A percentile compares a stretch with the other conserved stretches of the same genome.
Conservation (phyloP, 2,888 invertebrate species). For the Heliothis peltigera region DNA sequence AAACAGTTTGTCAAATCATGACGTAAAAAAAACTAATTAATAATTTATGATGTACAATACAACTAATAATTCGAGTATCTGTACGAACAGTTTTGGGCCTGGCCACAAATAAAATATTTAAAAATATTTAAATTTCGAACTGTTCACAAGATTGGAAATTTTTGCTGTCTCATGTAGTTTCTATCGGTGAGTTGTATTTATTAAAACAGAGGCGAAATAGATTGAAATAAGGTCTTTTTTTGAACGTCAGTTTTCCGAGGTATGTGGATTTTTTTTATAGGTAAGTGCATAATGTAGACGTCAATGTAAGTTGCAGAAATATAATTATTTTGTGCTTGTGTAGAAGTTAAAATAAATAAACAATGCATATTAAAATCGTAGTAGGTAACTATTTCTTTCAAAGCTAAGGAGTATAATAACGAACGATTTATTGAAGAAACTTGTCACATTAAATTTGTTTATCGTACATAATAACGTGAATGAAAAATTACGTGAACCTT, state of each 20-base stretch:
- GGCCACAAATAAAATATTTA: conserved; percentile 30
- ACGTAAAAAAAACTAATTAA: conserved; percentile 17
- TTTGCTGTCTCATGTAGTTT: conserved; percentile 46
- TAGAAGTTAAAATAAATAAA: background rate
- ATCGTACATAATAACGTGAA: background rate
- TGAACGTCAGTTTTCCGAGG: no score
- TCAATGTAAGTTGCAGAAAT: no score
- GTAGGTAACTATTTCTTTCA: background rate
- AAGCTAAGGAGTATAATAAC: background rate
- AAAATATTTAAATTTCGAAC: conserved; percentile 59
- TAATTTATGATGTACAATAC: conserved; percentile 14
- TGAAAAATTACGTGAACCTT: conserved; percentile 2
- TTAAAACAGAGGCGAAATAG: background rate
- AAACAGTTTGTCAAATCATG: conserved; percentile 19
- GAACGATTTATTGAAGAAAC: background rate
- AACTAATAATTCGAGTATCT: conserved; percentile 11
- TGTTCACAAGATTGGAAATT: conserved; percentile 41
- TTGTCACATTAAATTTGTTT: background rate
- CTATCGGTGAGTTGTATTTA: background rate
- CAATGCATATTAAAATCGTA: background rate
- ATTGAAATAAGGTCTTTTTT: background rate
- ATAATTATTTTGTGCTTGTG: no score
- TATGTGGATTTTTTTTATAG: no score
- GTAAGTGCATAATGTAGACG: no score
- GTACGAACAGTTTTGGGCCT: conserved; percentile 7